Evolutionary conservation across 2,113 vertebrate genomes (phyloP).

Genomic region (Poecilia latipinna): DNA sequence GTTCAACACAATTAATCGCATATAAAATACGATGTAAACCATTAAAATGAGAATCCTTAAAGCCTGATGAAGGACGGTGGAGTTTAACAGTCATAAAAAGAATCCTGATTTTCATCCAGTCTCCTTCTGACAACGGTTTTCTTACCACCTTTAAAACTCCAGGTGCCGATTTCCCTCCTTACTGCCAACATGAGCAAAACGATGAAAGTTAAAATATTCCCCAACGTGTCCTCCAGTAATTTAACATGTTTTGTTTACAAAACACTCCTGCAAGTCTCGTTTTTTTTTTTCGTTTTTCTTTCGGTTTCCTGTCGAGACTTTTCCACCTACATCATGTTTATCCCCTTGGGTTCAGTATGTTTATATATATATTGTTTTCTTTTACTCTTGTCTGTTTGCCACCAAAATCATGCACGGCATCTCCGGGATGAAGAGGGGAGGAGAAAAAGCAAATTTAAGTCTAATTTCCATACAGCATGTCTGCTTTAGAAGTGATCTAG

Average conservation of each 20-base stretch:
- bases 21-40: no score
- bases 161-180: constrained; percentile 5
- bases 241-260: constrained; percentile 1
- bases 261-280: not conserved
- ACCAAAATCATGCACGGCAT: constrained; percentile 18
- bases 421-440: constrained; percentile 6
- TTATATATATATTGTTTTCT: constrained; percentile 19
- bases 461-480: constrained; percentile 54
- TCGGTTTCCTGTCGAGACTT: not conserved
- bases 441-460: constrained; percentile 38
- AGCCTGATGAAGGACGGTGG: no score
- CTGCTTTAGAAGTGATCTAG: constrained; percentile 54
- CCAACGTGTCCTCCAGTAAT: not conserved
- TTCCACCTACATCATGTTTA: constrained; percentile 5
- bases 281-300: constrained; percentile 5
- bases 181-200: constrained; percentile 3
- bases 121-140: not conserved
- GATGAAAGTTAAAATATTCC: constrained; percentile 29
- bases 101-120: not conserved
- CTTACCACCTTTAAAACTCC: not conserved
- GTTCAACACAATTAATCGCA: no score
- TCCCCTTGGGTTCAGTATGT: not conserved
- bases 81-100: not conserved
- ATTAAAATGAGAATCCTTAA: no score
- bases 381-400: constrained; percentile 12